phyloP scores from a whole-genome alignment of 2,888 invertebrate species.

The Barypeithes pellucidus region DNA sequence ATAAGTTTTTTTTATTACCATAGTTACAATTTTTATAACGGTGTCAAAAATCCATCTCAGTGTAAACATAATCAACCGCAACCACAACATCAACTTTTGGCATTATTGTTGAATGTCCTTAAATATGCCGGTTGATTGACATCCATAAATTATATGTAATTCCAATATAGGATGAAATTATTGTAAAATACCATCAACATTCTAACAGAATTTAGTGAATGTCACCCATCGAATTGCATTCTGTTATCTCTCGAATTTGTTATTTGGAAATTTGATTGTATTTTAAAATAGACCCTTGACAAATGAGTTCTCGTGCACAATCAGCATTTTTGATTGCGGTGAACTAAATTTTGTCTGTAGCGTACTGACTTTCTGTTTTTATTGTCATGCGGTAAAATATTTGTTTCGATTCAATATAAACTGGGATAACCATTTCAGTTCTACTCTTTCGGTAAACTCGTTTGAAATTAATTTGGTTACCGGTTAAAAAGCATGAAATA shows the following conservation, averaged over 20 bases:
- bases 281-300: slow-evolving; percentile 45
- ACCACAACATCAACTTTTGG: too few relatives aligned
- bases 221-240: slow-evolving; percentile 18
- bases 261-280: slow-evolving; percentile 39
- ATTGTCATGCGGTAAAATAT: slow-evolving; percentile 21
- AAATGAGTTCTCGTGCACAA: slow-evolving; percentile 43
- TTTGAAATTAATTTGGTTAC: slow-evolving; percentile 11
- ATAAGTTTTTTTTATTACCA: too few relatives aligned
- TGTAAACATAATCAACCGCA: too few relatives aligned
- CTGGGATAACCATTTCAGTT: slow-evolving; percentile 16
- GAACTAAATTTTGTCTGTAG: slow-evolving; percentile 35
- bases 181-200: not conserved
- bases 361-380: slow-evolving; percentile 26
- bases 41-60: too few relatives aligned
- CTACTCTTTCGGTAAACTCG: not conserved
- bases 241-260: slow-evolving; percentile 36
- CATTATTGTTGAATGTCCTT: too few relatives aligned
- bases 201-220: slow-evolving; percentile 9
- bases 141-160: not conserved
- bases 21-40: too few relatives aligned
- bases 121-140: too few relatives aligned
- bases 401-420: slow-evolving; percentile 30
- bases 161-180: not conserved
- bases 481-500: slow-evolving; percentile 7
- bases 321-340: slow-evolving; percentile 48